A percentile compares a stretch with the other conserved stretches of the same genome.
phyloP scores from a whole-genome alignment of 1,140 invertebrate genomes.

The Drosophila yakuba region DNA sequence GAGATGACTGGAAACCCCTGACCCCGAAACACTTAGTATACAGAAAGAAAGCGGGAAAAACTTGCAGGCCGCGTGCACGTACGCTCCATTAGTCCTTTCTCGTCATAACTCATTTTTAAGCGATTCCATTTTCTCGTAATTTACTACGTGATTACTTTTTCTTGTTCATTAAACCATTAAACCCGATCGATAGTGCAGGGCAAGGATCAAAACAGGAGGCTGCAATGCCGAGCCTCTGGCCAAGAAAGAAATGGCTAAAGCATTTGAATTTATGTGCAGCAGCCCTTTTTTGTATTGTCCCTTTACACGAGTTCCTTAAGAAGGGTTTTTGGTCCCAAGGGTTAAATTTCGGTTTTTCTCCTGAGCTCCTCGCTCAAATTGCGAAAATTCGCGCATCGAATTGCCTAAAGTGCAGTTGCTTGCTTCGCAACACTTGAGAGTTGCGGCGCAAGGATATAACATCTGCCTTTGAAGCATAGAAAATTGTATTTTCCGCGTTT shows the following conservation, averaged over 20 bases:
- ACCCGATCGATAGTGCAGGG: constrained; percentile 66
- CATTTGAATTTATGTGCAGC: constrained; percentile 56
- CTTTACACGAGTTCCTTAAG: constrained; percentile 27
- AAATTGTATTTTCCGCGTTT: constrained; percentile 19
- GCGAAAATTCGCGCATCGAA: constrained; percentile 76
- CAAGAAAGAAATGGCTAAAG: constrained; percentile 39
- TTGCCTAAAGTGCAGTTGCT: constrained; percentile 65
- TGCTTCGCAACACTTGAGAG: constrained; percentile 25
- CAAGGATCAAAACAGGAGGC: constrained; percentile 54
- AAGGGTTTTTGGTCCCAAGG: constrained; percentile 41
- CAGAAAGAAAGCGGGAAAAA: constrained; percentile 34
- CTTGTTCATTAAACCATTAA: constrained; percentile 81
- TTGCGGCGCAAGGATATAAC: constrained; percentile 27
- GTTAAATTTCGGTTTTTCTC: constrained; percentile 31
- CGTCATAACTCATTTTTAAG: constrained; percentile 75
- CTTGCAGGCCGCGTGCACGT: constrained; percentile 48
- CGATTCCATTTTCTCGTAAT: constrained; percentile 78
- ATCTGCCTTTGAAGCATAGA: constrained; percentile 44
- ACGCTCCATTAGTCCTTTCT: constrained; percentile 66
- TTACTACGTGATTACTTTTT: constrained; percentile 81
- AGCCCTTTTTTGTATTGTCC: constrained; percentile 36
- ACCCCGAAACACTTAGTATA: constrained; percentile 23
- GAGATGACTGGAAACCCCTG: constrained; percentile 27
- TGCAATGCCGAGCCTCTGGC: constrained; percentile 37
- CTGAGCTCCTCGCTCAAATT: constrained; percentile 39